Conservation (phyloP, 1,140 invertebrate genomes). For the Heterodera schachtii region DNA sequence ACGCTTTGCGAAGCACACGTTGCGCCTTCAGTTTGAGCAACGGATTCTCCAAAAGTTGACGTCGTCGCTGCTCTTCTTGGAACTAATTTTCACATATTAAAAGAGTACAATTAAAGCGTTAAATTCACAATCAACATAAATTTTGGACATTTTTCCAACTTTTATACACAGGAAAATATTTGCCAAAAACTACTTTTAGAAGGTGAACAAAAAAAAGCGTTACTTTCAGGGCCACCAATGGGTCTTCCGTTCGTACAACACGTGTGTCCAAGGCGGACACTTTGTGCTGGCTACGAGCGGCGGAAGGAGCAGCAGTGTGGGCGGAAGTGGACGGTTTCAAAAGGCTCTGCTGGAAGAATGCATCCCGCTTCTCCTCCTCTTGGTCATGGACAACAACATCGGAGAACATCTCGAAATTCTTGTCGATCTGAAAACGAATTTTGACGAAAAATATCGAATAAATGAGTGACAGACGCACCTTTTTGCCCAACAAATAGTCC, state of each 20-base stretch:
- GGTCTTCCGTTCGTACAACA: slow-evolving; percentile 50
- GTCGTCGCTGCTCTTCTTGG: slow-evolving; percentile 46
- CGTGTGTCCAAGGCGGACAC: slow-evolving; percentile 38
- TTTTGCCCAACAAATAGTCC: slow-evolving; percentile 55
- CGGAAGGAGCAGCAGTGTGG: neutral
- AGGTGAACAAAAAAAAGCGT: too few relatives aligned
- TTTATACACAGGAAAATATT: too few relatives aligned
- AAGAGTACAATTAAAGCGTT: too few relatives aligned
- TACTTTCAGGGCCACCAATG: slow-evolving; percentile 50
- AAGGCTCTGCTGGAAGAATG: slow-evolving; percentile 32
- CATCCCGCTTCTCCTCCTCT: slow-evolving; percentile 34
- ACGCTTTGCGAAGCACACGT: slow-evolving; percentile 40
- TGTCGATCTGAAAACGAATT: slow-evolving; percentile 48
- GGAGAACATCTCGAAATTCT: slow-evolving; percentile 53
- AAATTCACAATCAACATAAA: too few relatives aligned
- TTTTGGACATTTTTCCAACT: too few relatives aligned
- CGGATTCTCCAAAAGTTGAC: slow-evolving; percentile 48
- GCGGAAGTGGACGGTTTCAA: neutral
- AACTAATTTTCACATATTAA: slow-evolving; percentile 19
- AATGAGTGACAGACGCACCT: slow-evolving; percentile 29
- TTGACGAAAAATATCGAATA: neutral
- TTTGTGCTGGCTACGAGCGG: slow-evolving; percentile 4
- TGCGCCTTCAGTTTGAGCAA: slow-evolving; percentile 47
- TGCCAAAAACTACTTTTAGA: too few relatives aligned
- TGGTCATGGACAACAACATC: slow-evolving; percentile 51